Conservation (phyloP, 1,140 invertebrate genomes). For the Stegodyphus mimosarum region DNA sequence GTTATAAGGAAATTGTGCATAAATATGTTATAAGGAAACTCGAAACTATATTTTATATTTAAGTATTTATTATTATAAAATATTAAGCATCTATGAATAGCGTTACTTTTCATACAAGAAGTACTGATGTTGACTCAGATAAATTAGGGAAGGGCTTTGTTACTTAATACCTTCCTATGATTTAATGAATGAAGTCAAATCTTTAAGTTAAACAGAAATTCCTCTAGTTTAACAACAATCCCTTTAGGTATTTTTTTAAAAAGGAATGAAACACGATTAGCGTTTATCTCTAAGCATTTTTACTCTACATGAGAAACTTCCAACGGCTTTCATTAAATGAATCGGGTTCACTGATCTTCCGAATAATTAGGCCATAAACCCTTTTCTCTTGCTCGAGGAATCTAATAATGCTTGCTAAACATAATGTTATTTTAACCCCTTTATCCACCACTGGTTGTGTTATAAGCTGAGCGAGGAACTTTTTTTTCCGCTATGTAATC, state of each 20-base stretch:
- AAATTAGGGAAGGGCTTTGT: no score
- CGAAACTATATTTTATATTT: no score
- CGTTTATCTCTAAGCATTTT: constrained; percentile 18
- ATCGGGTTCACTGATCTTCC: constrained; percentile 15
- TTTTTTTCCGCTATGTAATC: constrained; percentile 7
- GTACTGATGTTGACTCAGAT: no score
- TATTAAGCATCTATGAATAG: no score
- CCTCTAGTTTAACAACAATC: constrained; percentile 4
- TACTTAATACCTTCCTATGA: no score
- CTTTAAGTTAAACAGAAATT: neutral
- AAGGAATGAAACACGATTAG: constrained; percentile 6
- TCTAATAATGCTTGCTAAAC: constrained; percentile 40
- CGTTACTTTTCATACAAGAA: no score
- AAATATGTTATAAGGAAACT: no score
- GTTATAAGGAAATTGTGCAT: no score
- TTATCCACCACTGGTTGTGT: neutral
- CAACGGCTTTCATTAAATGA: constrained; percentile 23
- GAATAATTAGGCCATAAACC: constrained; percentile 46
- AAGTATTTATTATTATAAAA: no score
- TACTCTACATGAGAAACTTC: neutral
- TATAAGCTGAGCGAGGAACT: neutral
- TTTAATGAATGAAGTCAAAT: no score
- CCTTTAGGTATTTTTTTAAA: neutral
- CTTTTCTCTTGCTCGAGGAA: constrained; percentile 1
- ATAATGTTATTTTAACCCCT: constrained; percentile 40